phyloP scores from a whole-genome alignment of 2,113 vertebrate species.

The Clarias gariepinus region DNA sequence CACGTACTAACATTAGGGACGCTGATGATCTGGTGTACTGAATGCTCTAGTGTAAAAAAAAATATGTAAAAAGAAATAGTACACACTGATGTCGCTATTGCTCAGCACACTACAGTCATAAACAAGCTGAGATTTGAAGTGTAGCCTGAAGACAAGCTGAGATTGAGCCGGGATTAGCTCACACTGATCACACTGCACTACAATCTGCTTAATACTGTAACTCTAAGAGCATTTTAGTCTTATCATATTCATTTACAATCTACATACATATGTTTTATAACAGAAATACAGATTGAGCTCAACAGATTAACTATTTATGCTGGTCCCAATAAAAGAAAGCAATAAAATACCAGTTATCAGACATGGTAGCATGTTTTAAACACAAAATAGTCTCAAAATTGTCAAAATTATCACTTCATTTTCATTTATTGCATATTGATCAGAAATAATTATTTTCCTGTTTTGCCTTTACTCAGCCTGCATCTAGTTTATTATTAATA shows the following conservation, averaged over 20 bases:
- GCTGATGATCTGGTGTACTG: not conserved
- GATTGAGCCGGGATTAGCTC: conserved; percentile 4
- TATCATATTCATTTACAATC: not conserved
- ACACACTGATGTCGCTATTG: not conserved
- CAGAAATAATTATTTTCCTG: not conserved
- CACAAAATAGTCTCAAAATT: not conserved
- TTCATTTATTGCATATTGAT: not conserved
- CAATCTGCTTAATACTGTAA: too few species aligned
- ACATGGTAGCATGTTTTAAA: not conserved
- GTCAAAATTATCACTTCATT: not conserved
- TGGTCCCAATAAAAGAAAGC: not conserved
- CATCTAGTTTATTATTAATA: not conserved
- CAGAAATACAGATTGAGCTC: not conserved
- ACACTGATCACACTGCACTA: not conserved
- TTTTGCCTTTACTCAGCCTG: not conserved
- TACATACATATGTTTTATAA: not conserved
- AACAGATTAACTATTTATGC: not conserved
- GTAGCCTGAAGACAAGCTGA: not conserved
- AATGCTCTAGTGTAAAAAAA: not conserved
- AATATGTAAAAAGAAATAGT: not conserved
- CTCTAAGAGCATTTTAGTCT: too few species aligned
- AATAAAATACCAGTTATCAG: not conserved
- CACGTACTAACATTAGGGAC: not conserved
- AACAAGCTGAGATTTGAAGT: conserved; percentile 12
- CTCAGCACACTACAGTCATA: not conserved